phyloP scores from a whole-genome alignment of 2,797 vertebrate genomes.

The Enteromius argenteus region DNA sequence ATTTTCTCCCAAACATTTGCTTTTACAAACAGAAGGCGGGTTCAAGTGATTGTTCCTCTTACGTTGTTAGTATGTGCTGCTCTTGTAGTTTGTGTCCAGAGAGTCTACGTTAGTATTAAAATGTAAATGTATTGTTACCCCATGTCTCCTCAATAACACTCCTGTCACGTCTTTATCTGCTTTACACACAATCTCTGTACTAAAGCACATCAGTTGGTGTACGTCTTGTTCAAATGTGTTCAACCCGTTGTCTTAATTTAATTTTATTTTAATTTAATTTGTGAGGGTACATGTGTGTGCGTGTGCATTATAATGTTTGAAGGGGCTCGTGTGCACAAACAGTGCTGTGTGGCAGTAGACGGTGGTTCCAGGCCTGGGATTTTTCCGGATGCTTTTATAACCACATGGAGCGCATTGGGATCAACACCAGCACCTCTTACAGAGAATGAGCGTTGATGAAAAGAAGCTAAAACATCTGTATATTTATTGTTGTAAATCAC shows the following conservation, averaged over 20 bases:
- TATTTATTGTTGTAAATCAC: conserved; percentile 86
- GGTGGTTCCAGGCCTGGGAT: conserved; percentile 72
- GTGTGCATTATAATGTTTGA: conserved; percentile 44
- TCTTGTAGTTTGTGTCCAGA: conserved; percentile 25
- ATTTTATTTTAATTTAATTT: conserved; percentile 41
- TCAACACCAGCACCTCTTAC: conserved; percentile 88
- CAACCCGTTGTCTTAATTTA: conserved; percentile 59
- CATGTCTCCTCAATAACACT: neutral
- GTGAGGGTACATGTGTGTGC: neutral
- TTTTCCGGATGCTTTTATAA: conserved; percentile 39
- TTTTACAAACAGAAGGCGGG: neutral
- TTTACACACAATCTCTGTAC: conserved; percentile 30
- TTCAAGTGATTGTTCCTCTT: neutral
- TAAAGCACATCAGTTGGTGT: conserved; percentile 46
- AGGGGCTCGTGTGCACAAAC: conserved; percentile 32
- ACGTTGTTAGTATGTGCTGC: conserved; percentile 3
- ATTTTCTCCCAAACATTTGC: neutral
- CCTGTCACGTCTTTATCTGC: conserved; percentile 22
- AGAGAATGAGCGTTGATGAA: conserved; percentile 58
- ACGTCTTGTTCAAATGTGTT: conserved; percentile 56
- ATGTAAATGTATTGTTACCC: conserved; percentile 4
- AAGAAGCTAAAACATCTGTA: conserved; percentile 77
- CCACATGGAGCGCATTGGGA: conserved; percentile 68
- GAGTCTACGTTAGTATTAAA: conserved; percentile 39
- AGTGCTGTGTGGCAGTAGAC: conserved; percentile 71